Percentiles rank a stretch among this genome's conserved stretches.
Conservation (phyloP, 2,888 invertebrate genomes). For the Achlya flavicornis region DNA sequence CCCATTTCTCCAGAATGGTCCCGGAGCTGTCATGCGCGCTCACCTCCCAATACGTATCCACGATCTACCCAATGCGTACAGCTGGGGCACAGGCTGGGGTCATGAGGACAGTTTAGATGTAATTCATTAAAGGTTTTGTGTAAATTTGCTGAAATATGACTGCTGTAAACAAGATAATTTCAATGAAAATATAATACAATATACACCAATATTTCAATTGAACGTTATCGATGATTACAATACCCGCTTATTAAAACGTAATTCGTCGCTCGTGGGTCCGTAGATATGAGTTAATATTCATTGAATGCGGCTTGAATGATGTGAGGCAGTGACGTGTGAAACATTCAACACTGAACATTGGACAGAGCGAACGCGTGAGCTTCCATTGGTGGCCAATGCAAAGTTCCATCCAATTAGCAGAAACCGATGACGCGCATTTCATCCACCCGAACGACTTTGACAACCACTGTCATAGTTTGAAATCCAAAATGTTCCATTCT, state of each 20-base stretch:
- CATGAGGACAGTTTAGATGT: no score
- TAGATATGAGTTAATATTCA: slow-evolving; percentile 49
- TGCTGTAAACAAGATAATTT: no score
- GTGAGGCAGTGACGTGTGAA: slow-evolving; percentile 51
- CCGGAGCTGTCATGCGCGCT: no score
- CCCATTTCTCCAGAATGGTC: no score
- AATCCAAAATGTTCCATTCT: slow-evolving; percentile 33
- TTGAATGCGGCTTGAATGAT: slow-evolving; percentile 44
- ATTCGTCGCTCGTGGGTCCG: slow-evolving; percentile 29
- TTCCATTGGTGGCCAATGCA: slow-evolving; percentile 36
- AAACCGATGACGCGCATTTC: slow-evolving; percentile 69
- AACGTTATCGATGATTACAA: background rate
- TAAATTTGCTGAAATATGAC: no score
- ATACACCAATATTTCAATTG: background rate
- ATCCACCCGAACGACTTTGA: slow-evolving; percentile 63
- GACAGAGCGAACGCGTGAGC: slow-evolving; percentile 4
- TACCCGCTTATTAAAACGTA: slow-evolving; percentile 24
- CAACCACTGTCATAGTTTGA: slow-evolving; percentile 59
- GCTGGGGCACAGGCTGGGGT: no score
- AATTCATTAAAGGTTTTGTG: no score
- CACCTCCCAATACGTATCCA: no score
- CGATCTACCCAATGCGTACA: no score
- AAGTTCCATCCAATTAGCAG: slow-evolving; percentile 77
- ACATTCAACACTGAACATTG: slow-evolving; percentile 36
- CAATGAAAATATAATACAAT: background rate